Conservation (phyloP, 2,797 vertebrate genomes). For the Phrynocephalus guinanensis region DNA sequence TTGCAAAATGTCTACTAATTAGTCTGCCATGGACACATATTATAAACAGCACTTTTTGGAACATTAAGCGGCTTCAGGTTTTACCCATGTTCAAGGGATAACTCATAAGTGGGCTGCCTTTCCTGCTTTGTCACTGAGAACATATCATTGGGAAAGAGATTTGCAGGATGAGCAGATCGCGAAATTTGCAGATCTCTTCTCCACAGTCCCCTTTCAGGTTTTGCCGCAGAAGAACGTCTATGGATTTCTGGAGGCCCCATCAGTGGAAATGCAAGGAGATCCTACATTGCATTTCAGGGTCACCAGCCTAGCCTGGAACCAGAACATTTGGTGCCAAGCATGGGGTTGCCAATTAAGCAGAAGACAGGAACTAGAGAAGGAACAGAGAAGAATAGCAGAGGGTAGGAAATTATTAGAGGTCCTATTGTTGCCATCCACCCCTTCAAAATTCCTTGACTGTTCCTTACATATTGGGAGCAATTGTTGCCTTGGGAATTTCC, state of each 20-base stretch:
- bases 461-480: background rate
- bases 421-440: background rate
- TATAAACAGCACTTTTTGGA: background rate
- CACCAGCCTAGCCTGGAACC: background rate
- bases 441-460: too few species aligned
- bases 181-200: background rate
- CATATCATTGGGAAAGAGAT: too few species aligned
- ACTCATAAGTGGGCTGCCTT: too few species aligned
- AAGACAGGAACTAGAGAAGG: background rate
- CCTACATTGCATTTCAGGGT: slow-evolving; percentile 16
- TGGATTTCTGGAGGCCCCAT: background rate
- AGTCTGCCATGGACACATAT: background rate
- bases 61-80: too few species aligned
- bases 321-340: background rate
- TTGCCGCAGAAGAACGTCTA: background rate
- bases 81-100: too few species aligned
- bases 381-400: background rate
- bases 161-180: background rate
- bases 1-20: background rate
- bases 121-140: too few species aligned
- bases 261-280: slow-evolving; percentile 6
- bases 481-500: background rate
- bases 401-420: background rate
- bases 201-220: background rate
- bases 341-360: background rate